These are phyloP conservation scores for Aleadryas rufinucha DNA, from an alignment of 2,113 vertebrate genomes.

Conservation along the genomic window DNA sequence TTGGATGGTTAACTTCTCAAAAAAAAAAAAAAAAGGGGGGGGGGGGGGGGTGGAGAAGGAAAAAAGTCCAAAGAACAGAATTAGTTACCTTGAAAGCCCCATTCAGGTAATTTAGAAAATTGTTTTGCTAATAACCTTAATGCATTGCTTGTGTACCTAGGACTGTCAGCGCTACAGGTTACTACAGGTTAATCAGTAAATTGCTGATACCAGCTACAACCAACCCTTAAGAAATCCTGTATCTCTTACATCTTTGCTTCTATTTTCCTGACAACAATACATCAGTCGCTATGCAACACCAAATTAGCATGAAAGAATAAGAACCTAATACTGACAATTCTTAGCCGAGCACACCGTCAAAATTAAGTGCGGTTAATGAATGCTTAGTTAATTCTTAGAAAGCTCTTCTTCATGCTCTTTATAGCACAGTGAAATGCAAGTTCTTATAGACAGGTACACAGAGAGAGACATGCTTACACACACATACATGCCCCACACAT, in stretches of 20 bases:
- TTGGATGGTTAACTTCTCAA: background rate
- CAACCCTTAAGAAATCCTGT: background rate
- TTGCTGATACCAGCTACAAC: background rate
- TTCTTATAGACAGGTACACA: background rate
- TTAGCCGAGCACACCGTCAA: background rate
- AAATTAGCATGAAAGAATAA: background rate
- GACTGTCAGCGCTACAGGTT: conserved; percentile 1
- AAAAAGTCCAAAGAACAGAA: background rate
- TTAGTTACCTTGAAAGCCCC: conserved; percentile 2
- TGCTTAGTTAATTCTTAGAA: background rate
- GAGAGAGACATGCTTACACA: background rate
- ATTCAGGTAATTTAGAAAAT: conserved; percentile 19
- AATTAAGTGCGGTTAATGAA: conserved; percentile 3
- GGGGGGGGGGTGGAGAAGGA: fast-evolving
- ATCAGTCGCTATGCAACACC: background rate
- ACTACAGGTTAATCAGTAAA: conserved; percentile 36
- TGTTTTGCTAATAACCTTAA: conserved; percentile 31
- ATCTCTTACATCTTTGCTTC: background rate
- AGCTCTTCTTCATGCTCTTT: background rate
- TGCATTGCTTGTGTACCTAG: background rate
- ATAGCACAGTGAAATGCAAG: background rate
- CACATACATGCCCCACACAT: background rate
- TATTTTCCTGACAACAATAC: background rate
- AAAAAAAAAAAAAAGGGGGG: background rate
- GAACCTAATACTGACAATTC: background rate